These are phyloP conservation scores for Aldrovandia affinis DNA, from an alignment of 2,797 vertebrate species.

Conservation along the genomic window DNA sequence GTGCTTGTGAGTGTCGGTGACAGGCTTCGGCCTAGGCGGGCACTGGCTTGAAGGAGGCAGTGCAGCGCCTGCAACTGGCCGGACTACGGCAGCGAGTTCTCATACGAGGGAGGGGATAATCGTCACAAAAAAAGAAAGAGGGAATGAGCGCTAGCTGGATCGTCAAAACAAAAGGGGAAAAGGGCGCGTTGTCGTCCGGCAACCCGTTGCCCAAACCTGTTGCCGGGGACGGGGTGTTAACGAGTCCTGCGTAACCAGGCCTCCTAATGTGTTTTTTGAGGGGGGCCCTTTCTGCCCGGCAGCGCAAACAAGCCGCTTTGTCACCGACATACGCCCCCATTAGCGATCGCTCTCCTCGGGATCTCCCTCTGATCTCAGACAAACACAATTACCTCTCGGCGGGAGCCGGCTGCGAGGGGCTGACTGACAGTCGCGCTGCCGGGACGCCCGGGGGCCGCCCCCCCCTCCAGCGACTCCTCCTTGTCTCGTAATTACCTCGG, in stretches of 20 bases:
- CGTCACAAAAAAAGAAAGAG: too few relatives aligned
- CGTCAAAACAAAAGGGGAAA: not conserved
- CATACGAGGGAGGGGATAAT: too few relatives aligned
- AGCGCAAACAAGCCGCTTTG: not conserved
- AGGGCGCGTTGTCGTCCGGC: too few relatives aligned
- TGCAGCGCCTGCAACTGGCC: too few relatives aligned
- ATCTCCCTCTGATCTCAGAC: constrained; percentile 24
- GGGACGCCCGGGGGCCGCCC: not conserved
- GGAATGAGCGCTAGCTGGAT: not conserved
- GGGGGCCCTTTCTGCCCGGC: not conserved
- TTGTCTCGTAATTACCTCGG: not conserved
- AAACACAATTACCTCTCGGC: constrained; percentile 20
- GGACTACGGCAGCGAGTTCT: too few relatives aligned
- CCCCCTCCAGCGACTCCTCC: too few relatives aligned
- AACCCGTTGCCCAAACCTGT: not conserved
- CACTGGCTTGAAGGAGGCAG: too few relatives aligned
- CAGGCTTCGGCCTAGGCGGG: too few relatives aligned
- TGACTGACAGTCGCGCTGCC: not conserved
- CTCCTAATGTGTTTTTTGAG: not conserved
- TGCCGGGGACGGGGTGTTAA: not conserved
- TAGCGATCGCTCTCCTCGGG: not conserved
- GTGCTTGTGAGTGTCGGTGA: too few relatives aligned
- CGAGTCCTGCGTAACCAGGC: not conserved
- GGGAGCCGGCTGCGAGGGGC: not conserved
- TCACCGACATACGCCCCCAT: not conserved